These are phyloP conservation scores for Pteropus alecto DNA, from an alignment of 2,113 vertebrate genomes.

Conservation along the genomic window DNA sequence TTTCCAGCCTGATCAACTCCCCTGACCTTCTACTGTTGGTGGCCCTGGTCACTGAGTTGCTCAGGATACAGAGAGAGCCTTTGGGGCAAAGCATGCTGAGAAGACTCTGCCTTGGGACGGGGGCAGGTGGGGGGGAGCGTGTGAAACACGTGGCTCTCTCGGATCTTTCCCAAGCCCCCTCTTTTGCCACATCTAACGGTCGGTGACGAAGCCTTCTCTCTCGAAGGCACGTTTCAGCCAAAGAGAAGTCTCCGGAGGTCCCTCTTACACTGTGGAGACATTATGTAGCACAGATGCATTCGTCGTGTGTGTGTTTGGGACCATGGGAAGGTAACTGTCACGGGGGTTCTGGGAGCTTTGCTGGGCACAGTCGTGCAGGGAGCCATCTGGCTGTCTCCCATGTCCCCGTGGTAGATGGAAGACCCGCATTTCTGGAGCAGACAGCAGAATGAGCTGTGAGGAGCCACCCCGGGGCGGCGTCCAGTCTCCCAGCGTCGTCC, in stretches of 20 bases:
- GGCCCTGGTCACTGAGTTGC: not conserved
- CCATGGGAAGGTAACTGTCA: not conserved
- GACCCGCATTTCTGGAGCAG: not conserved
- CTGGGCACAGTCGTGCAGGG: fast-evolving
- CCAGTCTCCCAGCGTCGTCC: fast-evolving
- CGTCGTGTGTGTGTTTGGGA: not conserved
- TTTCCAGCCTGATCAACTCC: not conserved
- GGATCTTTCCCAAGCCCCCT: not conserved
- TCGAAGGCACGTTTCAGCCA: not conserved
- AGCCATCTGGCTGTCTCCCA: fast-evolving
- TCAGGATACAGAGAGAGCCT: not conserved
- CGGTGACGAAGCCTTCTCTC: not conserved
- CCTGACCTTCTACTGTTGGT: fast-evolving
- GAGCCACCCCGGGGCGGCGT: not conserved
- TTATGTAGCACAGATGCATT: not conserved
- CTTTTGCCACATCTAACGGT: not conserved
- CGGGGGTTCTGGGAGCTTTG: not conserved
- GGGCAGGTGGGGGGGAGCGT: fast-evolving
- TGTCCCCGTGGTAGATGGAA: not conserved
- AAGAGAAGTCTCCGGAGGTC: not conserved
- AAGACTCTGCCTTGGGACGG: not conserved
- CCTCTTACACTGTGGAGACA: fast-evolving
- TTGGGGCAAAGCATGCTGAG: not conserved
- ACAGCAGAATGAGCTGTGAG: not conserved
- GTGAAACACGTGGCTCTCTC: fast-evolving